phyloP scores from a whole-genome alignment of 2,113 vertebrate species.

The Phrynosoma platyrhinos region DNA sequence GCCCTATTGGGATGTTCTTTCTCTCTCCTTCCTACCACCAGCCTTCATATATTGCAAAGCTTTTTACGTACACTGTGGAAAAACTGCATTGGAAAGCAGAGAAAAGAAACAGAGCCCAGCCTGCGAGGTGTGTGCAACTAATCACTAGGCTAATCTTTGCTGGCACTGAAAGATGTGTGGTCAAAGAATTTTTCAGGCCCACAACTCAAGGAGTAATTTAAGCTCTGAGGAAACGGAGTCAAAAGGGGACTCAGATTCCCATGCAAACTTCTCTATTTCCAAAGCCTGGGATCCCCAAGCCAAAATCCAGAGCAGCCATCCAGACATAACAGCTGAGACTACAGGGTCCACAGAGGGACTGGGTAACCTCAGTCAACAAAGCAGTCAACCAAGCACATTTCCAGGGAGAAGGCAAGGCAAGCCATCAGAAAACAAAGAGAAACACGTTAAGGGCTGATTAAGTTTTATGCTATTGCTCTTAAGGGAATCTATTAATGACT shows the following conservation, averaged over 20 bases:
- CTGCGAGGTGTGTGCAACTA: constrained; percentile 71
- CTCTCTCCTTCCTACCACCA: neutral
- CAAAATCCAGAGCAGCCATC: constrained; percentile 67
- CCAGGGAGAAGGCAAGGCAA: neutral
- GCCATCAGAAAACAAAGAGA: neutral
- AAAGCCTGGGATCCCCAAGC: constrained; percentile 61
- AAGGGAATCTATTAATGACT: neutral
- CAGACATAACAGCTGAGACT: constrained; percentile 69
- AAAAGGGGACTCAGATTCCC: constrained; percentile 72
- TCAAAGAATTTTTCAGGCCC: constrained; percentile 42
- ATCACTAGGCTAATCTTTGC: constrained; percentile 70
- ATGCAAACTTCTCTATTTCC: constrained; percentile 65
- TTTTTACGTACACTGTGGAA: constrained; percentile 1
- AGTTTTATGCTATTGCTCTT: neutral
- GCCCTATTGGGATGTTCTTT: neutral
- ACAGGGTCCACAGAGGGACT: constrained; percentile 55
- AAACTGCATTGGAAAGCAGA: constrained; percentile 33
- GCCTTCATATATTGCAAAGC: neutral
- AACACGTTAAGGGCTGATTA: neutral
- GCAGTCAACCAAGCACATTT: constrained; percentile 6
- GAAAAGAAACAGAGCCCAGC: constrained; percentile 64
- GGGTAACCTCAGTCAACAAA: neutral
- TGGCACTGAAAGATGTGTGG: constrained; percentile 69
- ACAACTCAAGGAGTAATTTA: constrained; percentile 69
- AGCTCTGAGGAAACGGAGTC: constrained; percentile 70